Evolutionary conservation across 1,140 invertebrate genomes (phyloP).

Genomic region (Drosophila ohnishii): DNA sequence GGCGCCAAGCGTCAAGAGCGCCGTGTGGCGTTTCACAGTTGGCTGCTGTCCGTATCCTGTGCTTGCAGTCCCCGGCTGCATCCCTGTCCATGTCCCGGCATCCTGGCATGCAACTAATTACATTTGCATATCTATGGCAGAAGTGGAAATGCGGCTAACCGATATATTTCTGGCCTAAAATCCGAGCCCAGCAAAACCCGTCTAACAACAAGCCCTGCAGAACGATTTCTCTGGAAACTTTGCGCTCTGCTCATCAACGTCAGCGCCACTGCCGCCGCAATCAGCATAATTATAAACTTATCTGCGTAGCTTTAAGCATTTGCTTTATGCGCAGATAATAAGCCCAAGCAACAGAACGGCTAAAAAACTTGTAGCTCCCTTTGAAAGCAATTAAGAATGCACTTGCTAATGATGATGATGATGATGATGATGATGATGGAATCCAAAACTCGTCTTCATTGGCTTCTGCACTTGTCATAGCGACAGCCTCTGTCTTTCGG

Average conservation of each 20-base stretch:
- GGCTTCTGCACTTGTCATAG: conserved; percentile 12
- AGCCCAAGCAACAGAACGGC: conserved; percentile 19
- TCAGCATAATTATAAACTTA: conserved; percentile 79
- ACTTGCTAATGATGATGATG: conserved; percentile 56
- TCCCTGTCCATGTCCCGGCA: conserved; percentile 37
- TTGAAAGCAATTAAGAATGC: conserved; percentile 69
- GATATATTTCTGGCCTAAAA: conserved; percentile 53
- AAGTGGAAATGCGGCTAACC: conserved; percentile 55
- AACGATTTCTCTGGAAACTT: conserved; percentile 22
- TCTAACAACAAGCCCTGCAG: conserved; percentile 3
- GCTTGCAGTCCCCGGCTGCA: conserved; percentile 18
- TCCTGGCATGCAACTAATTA: conserved; percentile 77
- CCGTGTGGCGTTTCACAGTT: conserved; percentile 64
- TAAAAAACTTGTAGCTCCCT: conserved; percentile 46
- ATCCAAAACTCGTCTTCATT: conserved; percentile 25
- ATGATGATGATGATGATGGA: conserved; percentile 33
- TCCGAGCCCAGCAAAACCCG: conserved; percentile 9
- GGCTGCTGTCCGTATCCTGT: conserved; percentile 58
- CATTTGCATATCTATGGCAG: conserved; percentile 77
- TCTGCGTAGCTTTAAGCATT: conserved; percentile 58
- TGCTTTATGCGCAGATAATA: conserved; percentile 58
- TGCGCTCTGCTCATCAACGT: conserved; percentile 37
- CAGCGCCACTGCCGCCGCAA: conserved; percentile 57
- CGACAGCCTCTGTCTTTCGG: conserved; percentile 45
- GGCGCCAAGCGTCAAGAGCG: conserved; percentile 43